Conservation (phyloP, 2,113 vertebrate genomes). For the Gambusia affinis region DNA sequence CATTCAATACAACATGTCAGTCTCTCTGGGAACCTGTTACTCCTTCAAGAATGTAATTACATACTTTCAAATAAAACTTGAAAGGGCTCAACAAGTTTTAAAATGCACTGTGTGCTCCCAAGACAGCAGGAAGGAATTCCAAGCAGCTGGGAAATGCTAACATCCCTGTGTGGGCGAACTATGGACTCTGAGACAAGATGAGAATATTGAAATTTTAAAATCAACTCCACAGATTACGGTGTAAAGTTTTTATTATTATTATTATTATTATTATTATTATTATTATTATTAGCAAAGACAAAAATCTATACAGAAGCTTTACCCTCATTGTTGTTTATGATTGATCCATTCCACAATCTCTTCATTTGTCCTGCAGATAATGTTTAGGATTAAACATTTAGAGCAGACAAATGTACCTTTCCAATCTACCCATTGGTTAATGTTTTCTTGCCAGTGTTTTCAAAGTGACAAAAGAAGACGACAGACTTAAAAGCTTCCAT, state of each 20-base stretch:
- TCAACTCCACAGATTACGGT: not conserved
- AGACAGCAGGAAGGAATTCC: conserved; percentile 94
- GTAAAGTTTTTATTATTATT: not conserved
- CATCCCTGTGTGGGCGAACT: conserved; percentile 86
- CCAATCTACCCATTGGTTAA: not conserved
- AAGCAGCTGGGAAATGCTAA: conserved; percentile 98
- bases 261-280: not conserved
- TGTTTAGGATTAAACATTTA: not conserved
- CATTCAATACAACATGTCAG: conserved; percentile 98
- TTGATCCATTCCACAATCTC: not conserved
- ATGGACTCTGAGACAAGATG: conserved; percentile 44
- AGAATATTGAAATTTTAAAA: conserved; percentile 7
- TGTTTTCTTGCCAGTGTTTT: not conserved
- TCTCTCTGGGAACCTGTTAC: conserved; percentile 92
- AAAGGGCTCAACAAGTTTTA: conserved; percentile 98
- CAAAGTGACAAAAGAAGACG: not conserved
- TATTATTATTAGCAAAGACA: not conserved
- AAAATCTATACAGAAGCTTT: not conserved
- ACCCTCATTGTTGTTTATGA: not conserved
- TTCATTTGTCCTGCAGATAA: not conserved
- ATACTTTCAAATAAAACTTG: conserved; percentile 99
- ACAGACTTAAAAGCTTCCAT: not conserved
- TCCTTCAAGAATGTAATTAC: conserved; percentile 99
- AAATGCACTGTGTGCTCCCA: conserved; percentile 94
- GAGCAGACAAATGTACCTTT: not conserved